Conservation (phyloP, 2,797 vertebrate genomes). For the Microctenopoma stevenorrisi region DNA sequence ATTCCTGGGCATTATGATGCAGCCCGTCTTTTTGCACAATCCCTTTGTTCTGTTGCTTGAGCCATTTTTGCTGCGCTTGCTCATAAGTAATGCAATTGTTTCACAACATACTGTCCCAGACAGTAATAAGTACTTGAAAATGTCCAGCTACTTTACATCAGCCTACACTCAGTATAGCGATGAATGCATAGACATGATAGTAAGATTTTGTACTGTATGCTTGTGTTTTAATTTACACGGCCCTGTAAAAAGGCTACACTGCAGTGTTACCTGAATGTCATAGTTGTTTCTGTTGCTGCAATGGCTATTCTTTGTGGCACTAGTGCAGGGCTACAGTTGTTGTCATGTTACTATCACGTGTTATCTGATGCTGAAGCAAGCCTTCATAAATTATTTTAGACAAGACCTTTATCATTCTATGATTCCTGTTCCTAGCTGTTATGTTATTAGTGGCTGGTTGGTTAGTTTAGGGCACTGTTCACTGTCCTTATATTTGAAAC, state of each 20-base stretch:
- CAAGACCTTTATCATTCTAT: constrained; percentile 27
- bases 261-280: constrained; percentile 75
- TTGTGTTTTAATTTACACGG: constrained; percentile 43
- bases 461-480: constrained; percentile 44
- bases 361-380: constrained; percentile 43
- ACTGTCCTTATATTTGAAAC: constrained; percentile 56
- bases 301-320: constrained; percentile 68
- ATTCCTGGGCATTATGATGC: constrained; percentile 62
- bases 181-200: constrained; percentile 52
- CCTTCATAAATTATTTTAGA: constrained; percentile 31
- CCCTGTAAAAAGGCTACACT: constrained; percentile 53
- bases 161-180: constrained; percentile 53
- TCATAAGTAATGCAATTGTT: constrained; percentile 36
- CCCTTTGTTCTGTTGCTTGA: constrained; percentile 55
- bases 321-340: constrained; percentile 52
- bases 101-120: constrained; percentile 47
- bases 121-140: constrained; percentile 72
- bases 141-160: constrained; percentile 67
- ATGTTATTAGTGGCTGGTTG: constrained; percentile 48
- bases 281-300: constrained; percentile 66
- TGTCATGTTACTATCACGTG: constrained; percentile 51
- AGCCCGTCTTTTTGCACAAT: constrained; percentile 66
- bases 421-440: constrained; percentile 38
- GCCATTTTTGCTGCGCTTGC: constrained; percentile 37
- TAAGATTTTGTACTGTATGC: constrained; percentile 56